Evolutionary conservation across 2,797 vertebrate genomes (phyloP).

Genomic region (Arnoldichthys spilopterus): DNA sequence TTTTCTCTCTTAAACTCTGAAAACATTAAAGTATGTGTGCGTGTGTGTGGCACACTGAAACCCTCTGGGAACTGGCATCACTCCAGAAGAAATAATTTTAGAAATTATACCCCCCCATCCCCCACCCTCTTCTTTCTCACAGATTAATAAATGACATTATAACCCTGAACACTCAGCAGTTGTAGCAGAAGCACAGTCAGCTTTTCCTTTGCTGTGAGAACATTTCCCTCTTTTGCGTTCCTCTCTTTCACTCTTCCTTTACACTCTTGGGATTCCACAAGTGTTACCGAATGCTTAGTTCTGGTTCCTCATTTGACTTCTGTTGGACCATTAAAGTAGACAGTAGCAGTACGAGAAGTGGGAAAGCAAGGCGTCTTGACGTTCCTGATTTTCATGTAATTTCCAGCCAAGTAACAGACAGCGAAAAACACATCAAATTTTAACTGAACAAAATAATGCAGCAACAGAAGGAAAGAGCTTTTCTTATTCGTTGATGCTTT

Average conservation of each 20-base stretch:
- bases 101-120: neutral
- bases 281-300: constrained; percentile 1
- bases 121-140: neutral
- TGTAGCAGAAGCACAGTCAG: constrained; percentile 10
- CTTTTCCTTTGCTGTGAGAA: neutral
- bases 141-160: constrained; percentile 13
- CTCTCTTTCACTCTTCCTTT: constrained; percentile 19
- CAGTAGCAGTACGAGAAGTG: neutral
- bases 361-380: neutral
- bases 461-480: too few relatives aligned
- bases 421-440: too few relatives aligned
- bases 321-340: neutral
- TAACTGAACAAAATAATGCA: too few relatives aligned
- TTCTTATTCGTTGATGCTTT: neutral
- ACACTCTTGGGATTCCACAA: neutral
- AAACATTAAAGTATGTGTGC: neutral
- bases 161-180: constrained; percentile 4
- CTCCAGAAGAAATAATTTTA: constrained; percentile 18
- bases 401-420: neutral
- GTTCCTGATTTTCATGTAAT: neutral
- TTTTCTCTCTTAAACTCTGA: neutral
- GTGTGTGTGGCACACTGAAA: neutral
- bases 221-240: neutral
- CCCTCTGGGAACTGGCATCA: neutral
- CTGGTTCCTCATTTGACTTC: constrained; percentile 32